phyloP scores from a whole-genome alignment of 1,140 invertebrate genomes.

The Cyclina sinensis region DNA sequence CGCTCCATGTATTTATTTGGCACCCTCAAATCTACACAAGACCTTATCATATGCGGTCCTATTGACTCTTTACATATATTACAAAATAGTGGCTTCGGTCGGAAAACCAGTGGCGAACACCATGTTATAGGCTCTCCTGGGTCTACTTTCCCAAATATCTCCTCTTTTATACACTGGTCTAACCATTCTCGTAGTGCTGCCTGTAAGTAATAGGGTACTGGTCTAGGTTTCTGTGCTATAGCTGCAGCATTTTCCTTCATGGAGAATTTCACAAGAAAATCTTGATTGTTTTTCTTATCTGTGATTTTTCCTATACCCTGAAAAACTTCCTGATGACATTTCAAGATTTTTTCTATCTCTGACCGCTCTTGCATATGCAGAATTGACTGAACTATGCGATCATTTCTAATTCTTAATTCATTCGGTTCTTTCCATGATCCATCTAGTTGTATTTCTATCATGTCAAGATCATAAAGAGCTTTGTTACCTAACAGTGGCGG shows the following conservation, averaged over 20 bases:
- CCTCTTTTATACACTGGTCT: conserved; percentile 38
- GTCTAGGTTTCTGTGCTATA: conserved; percentile 37
- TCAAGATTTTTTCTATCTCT: too few relatives aligned
- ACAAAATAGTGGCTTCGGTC: conserved; percentile 51
- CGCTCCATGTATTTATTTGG: conserved; percentile 61
- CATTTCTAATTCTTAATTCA: too few relatives aligned
- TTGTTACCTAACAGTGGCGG: background rate
- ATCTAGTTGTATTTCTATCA: too few relatives aligned
- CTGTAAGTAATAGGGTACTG: conserved; percentile 38
- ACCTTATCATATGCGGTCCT: conserved; percentile 66
- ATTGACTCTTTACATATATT: conserved; percentile 30
- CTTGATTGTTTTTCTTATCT: conserved; percentile 22
- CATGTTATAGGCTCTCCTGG: conserved; percentile 46
- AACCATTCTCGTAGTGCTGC: conserved; percentile 8
- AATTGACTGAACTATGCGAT: too few relatives aligned
- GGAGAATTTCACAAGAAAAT: conserved; percentile 48
- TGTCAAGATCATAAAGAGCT: background rate
- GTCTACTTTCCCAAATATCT: conserved; percentile 13
- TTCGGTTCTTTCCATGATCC: too few relatives aligned
- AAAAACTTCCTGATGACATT: too few relatives aligned
- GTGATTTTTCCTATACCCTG: conserved; percentile 5
- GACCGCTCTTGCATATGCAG: too few relatives aligned
- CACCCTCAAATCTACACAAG: conserved; percentile 56
- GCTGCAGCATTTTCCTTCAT: background rate
- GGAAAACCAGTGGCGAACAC: conserved; percentile 35